phyloP scores from a whole-genome alignment of 2,797 vertebrate species.

The Trematomus bernacchii region DNA sequence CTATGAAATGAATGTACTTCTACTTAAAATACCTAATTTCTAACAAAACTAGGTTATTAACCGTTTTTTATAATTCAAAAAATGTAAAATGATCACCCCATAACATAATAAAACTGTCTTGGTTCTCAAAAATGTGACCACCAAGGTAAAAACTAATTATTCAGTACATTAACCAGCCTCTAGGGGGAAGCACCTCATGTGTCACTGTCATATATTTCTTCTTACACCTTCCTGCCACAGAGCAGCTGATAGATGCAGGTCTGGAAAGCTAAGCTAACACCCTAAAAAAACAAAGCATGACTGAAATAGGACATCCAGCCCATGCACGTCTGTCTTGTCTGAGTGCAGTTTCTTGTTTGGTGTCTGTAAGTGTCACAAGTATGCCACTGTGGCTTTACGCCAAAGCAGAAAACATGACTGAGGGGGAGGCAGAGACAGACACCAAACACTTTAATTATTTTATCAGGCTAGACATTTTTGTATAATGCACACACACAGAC shows the following conservation, averaged over 20 bases:
- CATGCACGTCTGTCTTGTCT: constrained; percentile 37
- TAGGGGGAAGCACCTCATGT: constrained; percentile 75
- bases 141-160: constrained; percentile 8
- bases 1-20: neutral
- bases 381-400: constrained; percentile 51
- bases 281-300: constrained; percentile 29
- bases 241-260: constrained; percentile 46
- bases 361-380: constrained; percentile 58
- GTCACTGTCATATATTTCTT: constrained; percentile 24
- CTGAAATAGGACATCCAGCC: constrained; percentile 52
- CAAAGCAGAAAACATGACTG: constrained; percentile 28
- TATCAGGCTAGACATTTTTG: constrained; percentile 48
- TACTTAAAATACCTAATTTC: constrained; percentile 2
- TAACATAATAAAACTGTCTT: neutral
- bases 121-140: constrained; percentile 5
- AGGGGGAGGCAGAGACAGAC: constrained; percentile 36
- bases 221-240: constrained; percentile 35
- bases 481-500: constrained; percentile 32
- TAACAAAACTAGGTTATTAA: neutral
- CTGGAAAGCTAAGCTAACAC: constrained; percentile 40
- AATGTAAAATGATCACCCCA: neutral
- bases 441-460: constrained; percentile 42
- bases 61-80: neutral
- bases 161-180: constrained; percentile 67
- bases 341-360: constrained; percentile 70